Percentiles rank a stretch among this genome's conserved stretches.
Evolutionary conservation across 2,888 invertebrate genomes (phyloP).

Genomic region (Cotesia congregata): DNA sequence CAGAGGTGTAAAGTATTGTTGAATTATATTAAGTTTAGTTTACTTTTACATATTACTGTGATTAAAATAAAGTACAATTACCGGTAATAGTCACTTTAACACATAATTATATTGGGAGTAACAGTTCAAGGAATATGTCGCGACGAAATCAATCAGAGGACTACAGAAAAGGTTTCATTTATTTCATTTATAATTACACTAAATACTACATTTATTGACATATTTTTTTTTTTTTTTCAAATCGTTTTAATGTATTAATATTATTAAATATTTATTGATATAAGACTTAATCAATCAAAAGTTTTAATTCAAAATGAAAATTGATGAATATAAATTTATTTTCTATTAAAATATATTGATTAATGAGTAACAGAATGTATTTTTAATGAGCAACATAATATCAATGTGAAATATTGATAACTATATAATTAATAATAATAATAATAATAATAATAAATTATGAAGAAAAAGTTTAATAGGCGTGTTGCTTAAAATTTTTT

Average conservation of each 20-base stretch:
- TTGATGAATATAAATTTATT: too few relatives aligned
- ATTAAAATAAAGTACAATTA: too few relatives aligned
- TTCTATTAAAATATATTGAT: too few relatives aligned
- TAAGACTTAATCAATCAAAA: too few relatives aligned
- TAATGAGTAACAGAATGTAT: too few relatives aligned
- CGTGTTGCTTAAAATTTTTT: slow-evolving; percentile 63
- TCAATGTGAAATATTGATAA: background rate
- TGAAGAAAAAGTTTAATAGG: slow-evolving; percentile 36
- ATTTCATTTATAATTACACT: slow-evolving; percentile 50
- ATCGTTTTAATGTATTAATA: slow-evolving; percentile 26
- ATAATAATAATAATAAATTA: background rate
- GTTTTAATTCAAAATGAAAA: too few relatives aligned
- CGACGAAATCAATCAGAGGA: slow-evolving; percentile 60
- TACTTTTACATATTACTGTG: too few relatives aligned
- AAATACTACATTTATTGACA: slow-evolving; percentile 44
- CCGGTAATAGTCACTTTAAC: too few relatives aligned
- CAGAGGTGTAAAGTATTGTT: too few relatives aligned
- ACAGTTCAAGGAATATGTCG: slow-evolving; percentile 55
- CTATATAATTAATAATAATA: background rate
- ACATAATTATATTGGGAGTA: background rate
- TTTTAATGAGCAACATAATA: background rate
- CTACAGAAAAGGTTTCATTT: slow-evolving; percentile 68
- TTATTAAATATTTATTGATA: slow-evolving; percentile 27
- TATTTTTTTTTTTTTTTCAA: slow-evolving; percentile 45
- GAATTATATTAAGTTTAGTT: too few relatives aligned